phyloP scores from a whole-genome alignment of 2,797 vertebrate genomes.

The Enteromius radiatus region DNA sequence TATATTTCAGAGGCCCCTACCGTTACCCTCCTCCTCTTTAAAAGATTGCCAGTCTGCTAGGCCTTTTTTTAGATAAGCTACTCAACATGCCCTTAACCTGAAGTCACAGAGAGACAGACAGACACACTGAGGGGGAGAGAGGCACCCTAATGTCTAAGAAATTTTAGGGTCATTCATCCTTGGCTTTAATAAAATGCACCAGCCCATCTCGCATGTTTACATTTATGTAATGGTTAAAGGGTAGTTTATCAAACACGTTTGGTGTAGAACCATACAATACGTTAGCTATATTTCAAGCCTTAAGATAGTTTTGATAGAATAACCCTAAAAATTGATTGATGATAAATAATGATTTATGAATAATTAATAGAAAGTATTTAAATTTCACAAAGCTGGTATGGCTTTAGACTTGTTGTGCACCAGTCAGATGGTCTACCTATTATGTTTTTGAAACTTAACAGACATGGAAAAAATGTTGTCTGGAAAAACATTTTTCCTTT shows the following conservation, averaged over 20 bases:
- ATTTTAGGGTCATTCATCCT: constrained; percentile 23
- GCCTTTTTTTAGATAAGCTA: constrained; percentile 86
- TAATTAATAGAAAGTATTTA: not conserved
- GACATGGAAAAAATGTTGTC: not conserved
- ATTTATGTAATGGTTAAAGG: not conserved
- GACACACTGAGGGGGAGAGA: constrained; percentile 30
- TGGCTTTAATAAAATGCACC: constrained; percentile 2
- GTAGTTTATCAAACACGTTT: not conserved
- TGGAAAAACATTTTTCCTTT: not conserved
- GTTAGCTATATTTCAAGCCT: not conserved
- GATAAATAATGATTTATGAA: not conserved
- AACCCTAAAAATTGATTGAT: not conserved
- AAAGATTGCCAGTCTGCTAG: constrained; percentile 45
- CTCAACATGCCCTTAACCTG: constrained; percentile 77
- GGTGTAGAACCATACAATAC: not conserved
- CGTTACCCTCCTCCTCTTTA: constrained; percentile 53
- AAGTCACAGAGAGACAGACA: constrained; percentile 72
- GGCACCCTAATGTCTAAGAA: constrained; percentile 27
- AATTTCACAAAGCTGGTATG: not conserved
- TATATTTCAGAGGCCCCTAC: constrained; percentile 82
- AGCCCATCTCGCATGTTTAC: not conserved
- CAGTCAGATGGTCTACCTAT: not conserved
- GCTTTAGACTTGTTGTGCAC: not conserved
- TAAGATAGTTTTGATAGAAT: not conserved
- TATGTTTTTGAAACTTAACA: not conserved